Evolutionary conservation across 2,113 vertebrate genomes (phyloP).

Genomic region (Pelecanoides urinatrix): DNA sequence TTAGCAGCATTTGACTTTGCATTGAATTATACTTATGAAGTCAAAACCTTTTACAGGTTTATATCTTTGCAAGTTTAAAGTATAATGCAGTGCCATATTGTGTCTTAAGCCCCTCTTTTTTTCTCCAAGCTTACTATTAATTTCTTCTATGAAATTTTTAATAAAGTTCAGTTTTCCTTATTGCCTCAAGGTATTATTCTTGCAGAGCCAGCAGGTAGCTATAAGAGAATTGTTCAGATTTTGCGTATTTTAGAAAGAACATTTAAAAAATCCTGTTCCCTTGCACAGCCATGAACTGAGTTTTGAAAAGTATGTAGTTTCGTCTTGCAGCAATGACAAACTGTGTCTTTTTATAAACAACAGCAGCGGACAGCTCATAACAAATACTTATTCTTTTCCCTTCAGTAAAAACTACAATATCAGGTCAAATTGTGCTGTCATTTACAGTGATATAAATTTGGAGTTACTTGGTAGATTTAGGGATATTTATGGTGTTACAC

Average conservation of each 20-base stretch:
- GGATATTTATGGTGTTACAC: not conserved
- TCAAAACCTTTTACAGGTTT: not conserved
- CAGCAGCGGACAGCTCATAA: not conserved
- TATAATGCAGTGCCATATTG: not conserved
- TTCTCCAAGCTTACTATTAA: not conserved
- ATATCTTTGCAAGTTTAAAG: not conserved
- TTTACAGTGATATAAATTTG: not conserved
- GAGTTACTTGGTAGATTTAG: not conserved
- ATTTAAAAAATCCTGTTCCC: not conserved
- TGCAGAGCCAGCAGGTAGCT: not conserved
- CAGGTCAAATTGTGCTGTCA: not conserved
- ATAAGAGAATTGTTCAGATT: not conserved
- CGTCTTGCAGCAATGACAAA: not conserved
- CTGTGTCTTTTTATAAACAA: not conserved
- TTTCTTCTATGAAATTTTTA: conserved; percentile 39
- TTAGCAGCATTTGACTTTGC: not conserved
- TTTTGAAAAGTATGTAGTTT: conserved; percentile 10
- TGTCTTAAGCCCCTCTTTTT: not conserved
- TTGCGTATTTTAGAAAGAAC: not conserved
- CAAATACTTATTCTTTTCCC: not conserved
- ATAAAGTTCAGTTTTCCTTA: conserved; percentile 39
- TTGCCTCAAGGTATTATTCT: conserved; percentile 36
- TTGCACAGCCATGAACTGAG: not conserved
- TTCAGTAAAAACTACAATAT: not conserved
- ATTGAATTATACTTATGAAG: not conserved